A percentile compares a stretch with the other conserved stretches of the same genome.
These are phyloP conservation scores for Columba livia DNA, from an alignment of 2,113 vertebrate species.

Conservation along the genomic window DNA sequence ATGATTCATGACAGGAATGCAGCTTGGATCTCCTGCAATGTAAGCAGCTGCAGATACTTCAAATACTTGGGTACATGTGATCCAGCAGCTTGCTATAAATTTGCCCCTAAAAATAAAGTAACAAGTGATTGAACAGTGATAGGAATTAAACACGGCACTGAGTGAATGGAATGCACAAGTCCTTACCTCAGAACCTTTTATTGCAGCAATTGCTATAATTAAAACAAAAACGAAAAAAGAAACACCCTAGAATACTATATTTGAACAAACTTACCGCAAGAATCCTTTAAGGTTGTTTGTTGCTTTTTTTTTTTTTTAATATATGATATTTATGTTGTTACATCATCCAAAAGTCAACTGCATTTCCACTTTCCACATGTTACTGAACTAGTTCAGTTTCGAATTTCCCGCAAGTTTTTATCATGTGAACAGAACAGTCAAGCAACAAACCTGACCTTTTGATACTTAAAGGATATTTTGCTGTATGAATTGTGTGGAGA, in stretches of 20 bases:
- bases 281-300: background rate
- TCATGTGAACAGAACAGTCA: background rate
- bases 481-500: background rate
- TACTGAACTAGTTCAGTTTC: conserved; percentile 38
- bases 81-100: conserved; percentile 82
- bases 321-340: conserved; percentile 52
- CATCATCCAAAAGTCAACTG: conserved; percentile 47
- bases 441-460: background rate
- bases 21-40: conserved; percentile 82
- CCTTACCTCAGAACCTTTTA: conserved; percentile 79
- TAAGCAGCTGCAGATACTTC: conserved; percentile 86
- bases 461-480: background rate
- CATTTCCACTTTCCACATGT: conserved; percentile 26
- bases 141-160: conserved; percentile 78
- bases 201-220: conserved; percentile 76
- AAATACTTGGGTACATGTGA: conserved; percentile 84
- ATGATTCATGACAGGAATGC: conserved; percentile 83
- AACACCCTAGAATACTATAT: conserved; percentile 45
- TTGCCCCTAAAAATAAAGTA: conserved; percentile 86
- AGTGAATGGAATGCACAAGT: conserved; percentile 79
- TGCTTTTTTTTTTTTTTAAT: background rate
- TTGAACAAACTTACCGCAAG: conserved; percentile 19
- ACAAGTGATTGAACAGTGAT: conserved; percentile 82
- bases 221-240: conserved; percentile 63
- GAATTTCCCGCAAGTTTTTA: conserved; percentile 25